Evolutionary conservation across 2,888 invertebrate genomes (phyloP), one percentile per base, ranked within the genome.

Genomic region (Rhagium mordax): DNA sequence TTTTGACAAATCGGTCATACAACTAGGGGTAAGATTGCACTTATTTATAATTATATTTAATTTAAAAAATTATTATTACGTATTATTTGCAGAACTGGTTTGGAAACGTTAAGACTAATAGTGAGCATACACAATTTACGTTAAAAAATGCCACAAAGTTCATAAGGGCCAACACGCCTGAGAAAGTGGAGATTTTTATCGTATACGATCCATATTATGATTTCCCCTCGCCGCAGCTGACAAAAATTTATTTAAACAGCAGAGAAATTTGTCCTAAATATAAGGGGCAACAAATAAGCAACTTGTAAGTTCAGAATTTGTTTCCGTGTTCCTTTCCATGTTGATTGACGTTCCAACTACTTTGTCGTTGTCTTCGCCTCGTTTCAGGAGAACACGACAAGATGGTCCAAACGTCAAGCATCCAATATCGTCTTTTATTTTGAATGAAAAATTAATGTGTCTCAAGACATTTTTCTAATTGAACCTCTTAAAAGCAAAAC

Each of bases 71-170:
- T 61, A 21, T 49, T 8, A 62, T 48, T 41, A n/a, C 15, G 47
- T 66, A 62, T 70, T 21, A 1, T 62, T 78, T 81, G 2, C 61
- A 86, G 85, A 86, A 85, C 70, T 84, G 84, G 81, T 88, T 91
- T 49, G 92, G 91, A 0, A 90, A 91, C 67, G 90, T 91, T 0
- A 87, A 89, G 7, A 90, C 91, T 0, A 83, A 87, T 33, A 21
- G 59, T 48, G 91, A 92, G 82, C 91, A 91, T 82, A 88, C 86
- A 20, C 89, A 90, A 78, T 92, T 90, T 82, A 90, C 91, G 73
- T 88, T 92, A 55, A 90, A 90, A 77, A 91, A 91, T 81, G 88
- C 89, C 0, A 89, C 89, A 57, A 89, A 90, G 87, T 89, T 88
- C 76, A 87, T 92, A 29, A 88, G 88, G 61, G 90, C 91, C 0